phyloP scores from a whole-genome alignment of 2,797 vertebrate genomes.

The Myioborus melanocephalus region DNA sequence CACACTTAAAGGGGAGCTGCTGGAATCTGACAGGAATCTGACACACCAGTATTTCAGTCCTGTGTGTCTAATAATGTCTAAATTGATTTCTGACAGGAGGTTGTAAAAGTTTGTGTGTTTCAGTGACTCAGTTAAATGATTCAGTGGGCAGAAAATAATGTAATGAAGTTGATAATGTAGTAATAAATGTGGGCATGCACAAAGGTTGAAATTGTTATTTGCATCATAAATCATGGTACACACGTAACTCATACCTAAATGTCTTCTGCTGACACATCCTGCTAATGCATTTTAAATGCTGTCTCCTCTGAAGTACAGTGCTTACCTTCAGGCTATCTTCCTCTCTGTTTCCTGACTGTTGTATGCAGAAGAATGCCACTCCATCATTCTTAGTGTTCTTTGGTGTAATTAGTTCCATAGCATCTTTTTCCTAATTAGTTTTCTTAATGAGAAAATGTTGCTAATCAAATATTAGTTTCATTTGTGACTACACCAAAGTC shows the following conservation, averaged over 20 bases:
- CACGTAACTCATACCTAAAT: background rate
- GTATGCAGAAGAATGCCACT: background rate
- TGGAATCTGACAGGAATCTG: background rate
- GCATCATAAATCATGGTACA: constrained; percentile 22
- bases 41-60: background rate
- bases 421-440: background rate
- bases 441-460: background rate
- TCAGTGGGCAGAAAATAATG: constrained; percentile 2
- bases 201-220: constrained; percentile 30
- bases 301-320: background rate
- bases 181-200: constrained; percentile 3
- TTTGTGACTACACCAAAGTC: background rate
- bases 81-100: background rate
- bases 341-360: background rate
- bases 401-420: background rate
- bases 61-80: background rate
- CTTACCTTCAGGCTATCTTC: background rate
- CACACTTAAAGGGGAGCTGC: background rate
- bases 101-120: background rate
- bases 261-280: constrained; percentile 11
- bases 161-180: background rate
- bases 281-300: constrained; percentile 25
- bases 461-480: background rate
- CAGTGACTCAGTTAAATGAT: constrained; percentile 27
- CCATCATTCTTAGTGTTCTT: background rate